Conservation (phyloP, 2,113 vertebrate genomes). For the Isurus oxyrinchus region DNA sequence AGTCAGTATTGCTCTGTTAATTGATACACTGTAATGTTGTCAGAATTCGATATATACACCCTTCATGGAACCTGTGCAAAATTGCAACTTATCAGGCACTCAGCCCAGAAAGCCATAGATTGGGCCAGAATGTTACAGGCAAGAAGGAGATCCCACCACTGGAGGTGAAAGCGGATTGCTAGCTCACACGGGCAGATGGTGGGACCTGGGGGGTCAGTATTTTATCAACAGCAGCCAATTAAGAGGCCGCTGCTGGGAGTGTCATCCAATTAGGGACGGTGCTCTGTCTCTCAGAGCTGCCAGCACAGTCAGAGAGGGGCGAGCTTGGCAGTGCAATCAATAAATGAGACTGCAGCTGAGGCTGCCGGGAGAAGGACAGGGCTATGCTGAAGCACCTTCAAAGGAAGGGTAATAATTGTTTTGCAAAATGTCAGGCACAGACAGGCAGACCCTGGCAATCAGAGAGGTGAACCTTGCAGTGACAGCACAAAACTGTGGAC, state of each 20-base stretch:
- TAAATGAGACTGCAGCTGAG: neutral
- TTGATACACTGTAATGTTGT: neutral
- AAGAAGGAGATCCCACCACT: neutral
- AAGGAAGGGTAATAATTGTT: neutral
- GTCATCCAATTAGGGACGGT: neutral
- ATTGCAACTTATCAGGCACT: neutral
- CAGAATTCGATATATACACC: neutral
- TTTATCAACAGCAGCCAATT: neutral
- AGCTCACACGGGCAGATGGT: neutral
- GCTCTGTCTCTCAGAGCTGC: neutral
- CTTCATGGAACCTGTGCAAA: neutral
- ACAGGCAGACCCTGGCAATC: neutral
- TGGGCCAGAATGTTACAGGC: neutral
- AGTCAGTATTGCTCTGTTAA: neutral
- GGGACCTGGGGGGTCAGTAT: neutral
- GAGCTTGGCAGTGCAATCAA: neutral
- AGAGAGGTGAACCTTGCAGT: neutral
- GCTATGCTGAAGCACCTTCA: neutral
- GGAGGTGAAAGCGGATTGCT: neutral
- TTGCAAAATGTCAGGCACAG: neutral
- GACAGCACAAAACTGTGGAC: too few species aligned
- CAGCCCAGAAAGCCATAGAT: neutral
- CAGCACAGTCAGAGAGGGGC: neutral
- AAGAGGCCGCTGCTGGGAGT: neutral
- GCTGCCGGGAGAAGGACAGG: neutral